phyloP scores from a whole-genome alignment of 2,113 vertebrate species.

The Ceyx cyanopectus region DNA sequence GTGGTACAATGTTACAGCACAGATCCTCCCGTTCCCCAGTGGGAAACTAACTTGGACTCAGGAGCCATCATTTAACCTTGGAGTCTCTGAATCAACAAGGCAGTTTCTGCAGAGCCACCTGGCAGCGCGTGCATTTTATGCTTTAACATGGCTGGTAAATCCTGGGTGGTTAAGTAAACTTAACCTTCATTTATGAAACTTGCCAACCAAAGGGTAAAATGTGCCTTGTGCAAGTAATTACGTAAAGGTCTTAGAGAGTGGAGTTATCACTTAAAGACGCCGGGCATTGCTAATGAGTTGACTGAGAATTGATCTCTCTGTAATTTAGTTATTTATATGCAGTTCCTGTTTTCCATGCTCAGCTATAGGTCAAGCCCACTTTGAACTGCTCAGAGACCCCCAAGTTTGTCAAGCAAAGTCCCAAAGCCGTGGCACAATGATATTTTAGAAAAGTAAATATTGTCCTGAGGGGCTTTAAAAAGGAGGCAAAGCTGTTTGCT shows the following conservation, averaged over 20 bases:
- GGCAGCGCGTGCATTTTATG: conserved; percentile 92
- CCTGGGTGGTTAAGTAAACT: conserved; percentile 96
- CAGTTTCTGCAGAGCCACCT: conserved; percentile 71
- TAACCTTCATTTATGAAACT: conserved; percentile 98
- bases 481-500: conserved; percentile 87
- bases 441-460: conserved; percentile 97
- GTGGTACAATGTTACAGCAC: conserved; percentile 48
- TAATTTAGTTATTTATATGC: conserved; percentile 99
- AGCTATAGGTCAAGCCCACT: conserved; percentile 87
- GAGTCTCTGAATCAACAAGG: conserved; percentile 78
- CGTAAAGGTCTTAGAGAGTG: conserved; percentile 83
- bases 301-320: conserved; percentile 94
- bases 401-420: conserved; percentile 88
- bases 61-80: conserved; percentile 89
- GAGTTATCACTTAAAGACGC: conserved; percentile 90
- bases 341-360: conserved; percentile 79
- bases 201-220: conserved; percentile 88
- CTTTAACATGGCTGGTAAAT: conserved; percentile 97
- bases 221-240: conserved; percentile 93
- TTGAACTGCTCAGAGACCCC: conserved; percentile 87
- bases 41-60: conserved; percentile 78
- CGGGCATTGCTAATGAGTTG: conserved; percentile 94
- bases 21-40: neutral
- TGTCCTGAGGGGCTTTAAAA: conserved; percentile 90
- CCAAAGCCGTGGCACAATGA: conserved; percentile 93